Base-by-base conservation (phyloP, 1,140 invertebrate species). In the Leptinotarsa defecta region DNA sequence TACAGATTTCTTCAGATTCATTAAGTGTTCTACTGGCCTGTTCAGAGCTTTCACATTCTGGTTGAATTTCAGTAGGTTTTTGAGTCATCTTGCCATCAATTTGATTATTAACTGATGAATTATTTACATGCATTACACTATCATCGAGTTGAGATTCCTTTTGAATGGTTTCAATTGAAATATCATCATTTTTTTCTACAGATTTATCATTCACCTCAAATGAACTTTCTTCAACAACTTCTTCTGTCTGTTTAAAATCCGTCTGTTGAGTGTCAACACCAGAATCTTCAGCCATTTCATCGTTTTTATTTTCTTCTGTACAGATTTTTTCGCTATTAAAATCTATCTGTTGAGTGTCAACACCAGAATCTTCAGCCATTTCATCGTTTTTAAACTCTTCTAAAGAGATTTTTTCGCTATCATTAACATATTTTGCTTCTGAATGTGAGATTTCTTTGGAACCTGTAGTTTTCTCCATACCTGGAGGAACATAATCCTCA, bases 401-500 rank as follows among this genome's bases (percentile, higher is more conserved):
- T 17, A 3, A 17, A n/a, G 3, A 57, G 15, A 57, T 57, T 15
- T 17, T 57, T n/a, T 19, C 52, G 34, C 34, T 43, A 17, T 57
- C 3, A 57, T 15, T 3, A 57, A 19, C 15, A 17, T 17, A 8
- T 57, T 57, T 4, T 57, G 4, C 17, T 57, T 57, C 52, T 4
- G 17, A 57, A 57, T n/a, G 13, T 57, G 13, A 15, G 13, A n/a
- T n/a, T 15, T 57, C 15, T 57, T 15, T 57, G n/a, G 52, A 17
- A 57, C 17, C n/a, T 57, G n/a, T n/a, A 57, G 15, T 57, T 57
- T 57, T 19, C n/a, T 57, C 52, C 13, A 17, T 15, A 19, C 52
- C 13, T 57, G 52, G 52, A 63, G 75, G 70, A 11, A 72, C 48
- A 75, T 74, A 75, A n/a, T 77, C 76, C 15, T 61, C 8, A 62